Conservation (phyloP, 2,797 vertebrate species). For the Cetoscarus ocellatus region DNA sequence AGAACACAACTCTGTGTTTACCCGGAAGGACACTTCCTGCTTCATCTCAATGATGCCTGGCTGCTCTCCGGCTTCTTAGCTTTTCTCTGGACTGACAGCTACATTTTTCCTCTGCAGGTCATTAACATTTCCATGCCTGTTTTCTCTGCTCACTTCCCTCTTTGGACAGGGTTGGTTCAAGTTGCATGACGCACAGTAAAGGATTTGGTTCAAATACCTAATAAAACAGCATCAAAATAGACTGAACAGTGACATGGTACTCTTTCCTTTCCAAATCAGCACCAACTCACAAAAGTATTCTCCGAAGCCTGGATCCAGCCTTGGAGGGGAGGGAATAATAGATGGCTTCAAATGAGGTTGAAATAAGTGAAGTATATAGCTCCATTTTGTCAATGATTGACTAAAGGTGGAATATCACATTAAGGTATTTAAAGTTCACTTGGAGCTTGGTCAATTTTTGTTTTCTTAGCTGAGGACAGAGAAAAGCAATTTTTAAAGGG, state of each 20-base stretch:
- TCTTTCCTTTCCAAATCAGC: not conserved
- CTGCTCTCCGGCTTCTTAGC: slow-evolving; percentile 27
- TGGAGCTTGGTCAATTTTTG: no score
- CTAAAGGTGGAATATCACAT: no score
- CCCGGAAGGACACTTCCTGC: slow-evolving; percentile 40
- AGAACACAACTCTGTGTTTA: slow-evolving; percentile 16
- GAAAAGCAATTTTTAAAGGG: no score
- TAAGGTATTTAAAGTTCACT: no score
- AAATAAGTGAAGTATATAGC: not conserved
- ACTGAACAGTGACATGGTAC: not conserved
- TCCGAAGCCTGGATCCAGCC: slow-evolving; percentile 28
- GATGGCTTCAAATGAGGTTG: not conserved
- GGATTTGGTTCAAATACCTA: not conserved
- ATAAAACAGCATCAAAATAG: not conserved
- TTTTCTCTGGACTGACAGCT: slow-evolving; percentile 5
- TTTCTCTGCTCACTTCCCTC: not conserved
- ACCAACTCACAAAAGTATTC: not conserved
- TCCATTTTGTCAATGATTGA: no score
- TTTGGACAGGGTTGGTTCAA: not conserved
- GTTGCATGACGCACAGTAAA: not conserved
- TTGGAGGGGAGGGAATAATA: not conserved
- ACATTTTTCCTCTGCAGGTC: not conserved
- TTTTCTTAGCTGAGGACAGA: no score
- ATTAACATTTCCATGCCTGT: slow-evolving; percentile 3
- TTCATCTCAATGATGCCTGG: slow-evolving; percentile 19